A percentile compares a stretch with the other conserved stretches of the same genome.
phyloP scores from a whole-genome alignment of 37 sponge, comb jelly and placozoan genomes.

The Chondrilla cf. caribensis region DNA sequence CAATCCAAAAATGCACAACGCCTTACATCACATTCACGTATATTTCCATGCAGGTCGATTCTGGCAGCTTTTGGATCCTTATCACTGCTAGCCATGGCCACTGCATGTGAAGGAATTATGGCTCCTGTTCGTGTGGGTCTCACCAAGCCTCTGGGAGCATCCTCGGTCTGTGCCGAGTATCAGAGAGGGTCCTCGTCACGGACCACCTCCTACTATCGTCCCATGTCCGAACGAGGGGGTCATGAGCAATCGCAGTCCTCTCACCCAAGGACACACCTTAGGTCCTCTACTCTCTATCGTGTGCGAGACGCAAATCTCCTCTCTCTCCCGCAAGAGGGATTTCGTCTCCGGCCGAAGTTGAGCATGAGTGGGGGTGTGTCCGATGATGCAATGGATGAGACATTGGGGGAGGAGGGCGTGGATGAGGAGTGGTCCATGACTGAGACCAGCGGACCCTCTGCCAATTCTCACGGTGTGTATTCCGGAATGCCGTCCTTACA shows the following conservation, averaged over 20 bases:
- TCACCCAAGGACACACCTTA: slow-evolving; percentile 27
- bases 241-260: neutral
- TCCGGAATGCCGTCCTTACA: no score
- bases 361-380: neutral
- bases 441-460: neutral
- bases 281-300: slow-evolving; percentile 11
- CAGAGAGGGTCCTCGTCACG: neutral
- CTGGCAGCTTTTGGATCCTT: slow-evolving; percentile 58
- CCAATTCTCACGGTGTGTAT: no score
- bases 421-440: neutral
- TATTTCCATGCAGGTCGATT: no score
- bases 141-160: slow-evolving; percentile 67
- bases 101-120: slow-evolving; percentile 45
- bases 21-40: no score
- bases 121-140: slow-evolving; percentile 61
- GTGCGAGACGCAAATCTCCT: neutral
- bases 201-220: neutral
- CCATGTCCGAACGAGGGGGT: neutral
- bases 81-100: slow-evolving; percentile 44
- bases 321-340: slow-evolving; percentile 14
- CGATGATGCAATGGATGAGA: neutral
- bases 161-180: slow-evolving; percentile 63
- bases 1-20: no score
- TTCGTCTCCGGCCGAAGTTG: slow-evolving; percentile 13
- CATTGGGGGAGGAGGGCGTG: neutral